Base-by-base conservation (phyloP, 2,888 invertebrate species). In the Rhabditoides inermis region DNA sequence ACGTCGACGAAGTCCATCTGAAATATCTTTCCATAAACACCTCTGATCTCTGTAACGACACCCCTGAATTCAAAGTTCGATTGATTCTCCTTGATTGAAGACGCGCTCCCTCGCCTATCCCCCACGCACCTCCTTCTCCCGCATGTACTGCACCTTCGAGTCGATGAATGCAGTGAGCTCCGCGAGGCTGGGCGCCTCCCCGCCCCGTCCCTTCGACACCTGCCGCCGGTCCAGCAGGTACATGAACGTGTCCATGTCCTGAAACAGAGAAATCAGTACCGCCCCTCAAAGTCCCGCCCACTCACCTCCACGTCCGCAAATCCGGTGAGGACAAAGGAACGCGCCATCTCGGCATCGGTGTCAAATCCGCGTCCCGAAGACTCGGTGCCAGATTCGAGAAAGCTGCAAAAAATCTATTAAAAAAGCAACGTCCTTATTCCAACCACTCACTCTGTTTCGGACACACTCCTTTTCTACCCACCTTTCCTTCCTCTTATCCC, bases 241-340 rank as follows among this genome's bases (percentile, higher is more conserved):
- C 27, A 53, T 35, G 35, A 58, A 58, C 2, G 58, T 53, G 35
- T 56, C 55, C 54, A 55, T 48, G 30, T 58, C 58, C 55, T 58
- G 36, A 28, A 57, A 49, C 7, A 28, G 28, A 26, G 15, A 49
- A 30, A 23, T 5, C 15, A 7, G 45, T 35, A 27, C 15, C 20
- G 6, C 18, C 20, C 6, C 1, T 10, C 28, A 45, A 30, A 32
- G 23, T 39, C 18, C 22, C 12, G 32, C 7, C 18, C n/a, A 1
- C n/a, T 7, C 30, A 55, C 58, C 49, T 58, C 49, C 6, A 61
- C 37, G 1, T 63, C 59, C 25, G 48, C 46, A 60, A 60, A 65
- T 28, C 65, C 65, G 20, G 58, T 54, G 10, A 65, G 45, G 26
- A 63, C 60, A 45, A 65, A 65, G 10, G 51, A 56, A 32, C 54